A percentile compares a stretch with the other conserved stretches of the same genome.
Conservation (phyloP, 2,888 invertebrate genomes). For the Caenorhabditis doughertyi region DNA sequence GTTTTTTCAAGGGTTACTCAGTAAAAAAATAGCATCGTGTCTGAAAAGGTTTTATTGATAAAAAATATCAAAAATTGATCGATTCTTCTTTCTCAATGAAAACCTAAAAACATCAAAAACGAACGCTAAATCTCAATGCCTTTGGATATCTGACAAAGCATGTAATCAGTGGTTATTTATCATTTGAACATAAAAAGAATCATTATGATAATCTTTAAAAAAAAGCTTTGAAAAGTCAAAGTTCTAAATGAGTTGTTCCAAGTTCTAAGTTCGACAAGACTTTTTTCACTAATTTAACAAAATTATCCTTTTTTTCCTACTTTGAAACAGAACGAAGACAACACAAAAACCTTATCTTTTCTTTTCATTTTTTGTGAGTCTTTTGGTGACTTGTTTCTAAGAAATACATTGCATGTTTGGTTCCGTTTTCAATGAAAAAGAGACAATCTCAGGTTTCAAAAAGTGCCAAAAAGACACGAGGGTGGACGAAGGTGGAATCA, state of each 20-base stretch:
- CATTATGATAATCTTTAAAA: slow-evolving; percentile 1
- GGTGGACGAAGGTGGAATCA: slow-evolving; percentile 35
- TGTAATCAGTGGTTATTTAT: slow-evolving; percentile 30
- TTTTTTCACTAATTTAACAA: slow-evolving; percentile 20
- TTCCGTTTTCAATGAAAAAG: slow-evolving; percentile 25
- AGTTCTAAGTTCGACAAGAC: slow-evolving; percentile 18
- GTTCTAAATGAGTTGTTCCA: slow-evolving; percentile 31
- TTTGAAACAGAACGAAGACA: slow-evolving; percentile 24
- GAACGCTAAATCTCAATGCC: not conserved
- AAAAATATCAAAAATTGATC: not conserved
- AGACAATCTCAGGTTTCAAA: slow-evolving; percentile 55
- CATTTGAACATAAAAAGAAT: slow-evolving; percentile 1
- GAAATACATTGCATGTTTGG: slow-evolving; percentile 19
- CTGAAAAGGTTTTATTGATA: no score
- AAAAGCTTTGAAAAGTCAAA: slow-evolving; percentile 10
- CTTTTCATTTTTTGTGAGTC: slow-evolving; percentile 9
- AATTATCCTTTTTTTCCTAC: slow-evolving; percentile 19
- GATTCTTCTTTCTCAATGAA: not conserved
- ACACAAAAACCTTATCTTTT: slow-evolving; percentile 13
- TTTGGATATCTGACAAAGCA: not conserved
- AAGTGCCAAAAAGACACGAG: slow-evolving; percentile 27
- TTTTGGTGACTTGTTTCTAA: slow-evolving; percentile 11
- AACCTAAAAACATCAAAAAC: slow-evolving; percentile 17
- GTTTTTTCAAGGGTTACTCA: no score
- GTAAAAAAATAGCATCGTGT: no score